A percentile compares a stretch with the other conserved stretches of the same genome.
These are phyloP conservation scores for Balearica regulorum DNA, from an alignment of 2,797 vertebrate species.

Conservation along the genomic window DNA sequence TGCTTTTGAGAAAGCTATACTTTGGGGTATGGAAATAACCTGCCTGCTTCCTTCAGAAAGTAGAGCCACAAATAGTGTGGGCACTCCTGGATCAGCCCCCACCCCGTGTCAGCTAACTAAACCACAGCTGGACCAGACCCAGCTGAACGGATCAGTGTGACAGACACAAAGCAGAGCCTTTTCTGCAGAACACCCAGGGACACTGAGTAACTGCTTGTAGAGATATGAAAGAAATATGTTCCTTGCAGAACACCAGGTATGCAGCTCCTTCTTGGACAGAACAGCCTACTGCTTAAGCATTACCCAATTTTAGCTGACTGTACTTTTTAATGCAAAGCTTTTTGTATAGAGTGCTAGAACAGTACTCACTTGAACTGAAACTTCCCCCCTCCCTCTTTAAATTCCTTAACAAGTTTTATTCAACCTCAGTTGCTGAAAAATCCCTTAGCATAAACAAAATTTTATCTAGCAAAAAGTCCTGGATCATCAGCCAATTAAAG, in stretches of 20 bases:
- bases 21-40: not conserved
- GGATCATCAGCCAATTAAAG: not conserved
- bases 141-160: not conserved
- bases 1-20: not conserved
- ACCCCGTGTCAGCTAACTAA: fast-evolving
- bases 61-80: fast-evolving
- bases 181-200: not conserved
- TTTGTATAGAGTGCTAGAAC: not conserved
- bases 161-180: not conserved
- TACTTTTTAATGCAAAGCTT: not conserved
- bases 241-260: not conserved
- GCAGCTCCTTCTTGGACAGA: not conserved
- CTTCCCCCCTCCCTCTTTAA: fast-evolving
- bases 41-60: not conserved
- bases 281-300: not conserved
- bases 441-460: not conserved
- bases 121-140: not conserved
- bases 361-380: not conserved
- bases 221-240: not conserved
- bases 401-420: not conserved
- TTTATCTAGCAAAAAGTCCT: not conserved
- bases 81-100: not conserved
- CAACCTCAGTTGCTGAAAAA: not conserved
- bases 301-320: not conserved
- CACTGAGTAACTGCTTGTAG: not conserved